Evolutionary conservation across 2,113 vertebrate genomes (phyloP).

Genomic region (Lophotis ruficrista): DNA sequence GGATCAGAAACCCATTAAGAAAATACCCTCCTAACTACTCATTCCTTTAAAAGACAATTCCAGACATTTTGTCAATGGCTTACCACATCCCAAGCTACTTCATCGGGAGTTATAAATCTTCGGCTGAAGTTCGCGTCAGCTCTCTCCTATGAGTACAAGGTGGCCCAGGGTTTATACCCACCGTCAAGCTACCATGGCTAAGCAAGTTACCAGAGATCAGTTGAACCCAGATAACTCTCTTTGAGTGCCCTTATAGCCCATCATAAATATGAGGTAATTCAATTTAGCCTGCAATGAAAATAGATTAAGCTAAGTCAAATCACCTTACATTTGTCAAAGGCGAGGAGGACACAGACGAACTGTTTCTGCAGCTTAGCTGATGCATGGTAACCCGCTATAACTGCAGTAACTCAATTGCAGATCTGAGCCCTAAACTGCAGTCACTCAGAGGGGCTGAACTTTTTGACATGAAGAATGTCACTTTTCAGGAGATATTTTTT

Average conservation of each 20-base stretch:
- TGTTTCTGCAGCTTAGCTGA: conserved; percentile 37
- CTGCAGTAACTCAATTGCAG: conserved; percentile 56
- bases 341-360: conserved; percentile 9
- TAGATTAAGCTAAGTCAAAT: conserved; percentile 68
- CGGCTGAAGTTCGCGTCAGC: background rate
- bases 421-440: conserved; percentile 34
- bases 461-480: background rate
- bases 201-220: conserved; percentile 57
- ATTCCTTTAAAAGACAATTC: conserved; percentile 27
- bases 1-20: background rate
- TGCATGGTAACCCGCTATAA: conserved; percentile 26
- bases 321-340: conserved; percentile 63
- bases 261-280: conserved; percentile 68
- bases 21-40: background rate
- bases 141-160: background rate
- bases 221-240: conserved; percentile 48
- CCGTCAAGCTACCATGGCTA: conserved; percentile 15
- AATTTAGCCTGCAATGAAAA: conserved; percentile 67
- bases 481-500: background rate
- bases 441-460: background rate
- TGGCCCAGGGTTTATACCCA: conserved; percentile 22
- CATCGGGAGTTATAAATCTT: background rate
- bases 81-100: conserved; percentile 34
- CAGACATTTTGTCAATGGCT: background rate
- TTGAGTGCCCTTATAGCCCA: conserved; percentile 47